A percentile compares a stretch with the other conserved stretches of the same genome.
phyloP scores from a whole-genome alignment of 2,888 invertebrate species.

The Polylopha cassiicola region DNA sequence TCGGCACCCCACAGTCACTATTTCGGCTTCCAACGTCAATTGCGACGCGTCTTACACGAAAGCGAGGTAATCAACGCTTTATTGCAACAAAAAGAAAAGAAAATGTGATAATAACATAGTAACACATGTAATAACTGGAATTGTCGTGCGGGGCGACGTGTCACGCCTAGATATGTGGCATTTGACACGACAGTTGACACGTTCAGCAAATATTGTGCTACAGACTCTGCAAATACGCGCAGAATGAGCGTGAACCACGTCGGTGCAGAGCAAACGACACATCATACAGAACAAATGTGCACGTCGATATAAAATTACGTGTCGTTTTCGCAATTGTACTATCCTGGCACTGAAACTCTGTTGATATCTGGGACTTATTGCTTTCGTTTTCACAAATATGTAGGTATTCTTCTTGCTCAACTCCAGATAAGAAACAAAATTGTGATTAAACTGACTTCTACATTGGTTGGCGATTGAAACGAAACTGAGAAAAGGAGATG shows the following conservation, averaged over 20 bases:
- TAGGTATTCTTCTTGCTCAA: too few relatives aligned
- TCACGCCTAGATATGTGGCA: slow-evolving; percentile 67
- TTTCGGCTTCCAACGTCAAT: slow-evolving; percentile 48
- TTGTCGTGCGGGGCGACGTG: slow-evolving; percentile 59
- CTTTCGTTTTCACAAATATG: slow-evolving; percentile 22
- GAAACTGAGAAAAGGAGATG: slow-evolving; percentile 27
- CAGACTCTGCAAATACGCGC: slow-evolving; percentile 67
- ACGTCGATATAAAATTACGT: slow-evolving; percentile 65
- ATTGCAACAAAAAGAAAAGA: slow-evolving; percentile 66
- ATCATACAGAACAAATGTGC: slow-evolving; percentile 52
- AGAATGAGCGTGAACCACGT: slow-evolving; percentile 47
- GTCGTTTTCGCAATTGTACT: slow-evolving; percentile 58
- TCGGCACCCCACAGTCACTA: slow-evolving; percentile 58
- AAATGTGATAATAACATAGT: slow-evolving; percentile 56
- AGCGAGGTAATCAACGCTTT: slow-evolving; percentile 65
- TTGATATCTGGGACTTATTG: slow-evolving; percentile 56
- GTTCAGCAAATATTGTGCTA: slow-evolving; percentile 74
- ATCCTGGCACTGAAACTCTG: slow-evolving; percentile 38
- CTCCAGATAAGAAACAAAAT: too few relatives aligned
- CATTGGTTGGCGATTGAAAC: slow-evolving; percentile 21
- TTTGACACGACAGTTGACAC: slow-evolving; percentile 68
- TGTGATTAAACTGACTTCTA: not conserved
- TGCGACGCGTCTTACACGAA: slow-evolving; percentile 39
- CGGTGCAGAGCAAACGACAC: slow-evolving; percentile 57
- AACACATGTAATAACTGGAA: slow-evolving; percentile 68